Base-by-base conservation (phyloP, 2,888 invertebrate species). In the Arge pagana region DNA sequence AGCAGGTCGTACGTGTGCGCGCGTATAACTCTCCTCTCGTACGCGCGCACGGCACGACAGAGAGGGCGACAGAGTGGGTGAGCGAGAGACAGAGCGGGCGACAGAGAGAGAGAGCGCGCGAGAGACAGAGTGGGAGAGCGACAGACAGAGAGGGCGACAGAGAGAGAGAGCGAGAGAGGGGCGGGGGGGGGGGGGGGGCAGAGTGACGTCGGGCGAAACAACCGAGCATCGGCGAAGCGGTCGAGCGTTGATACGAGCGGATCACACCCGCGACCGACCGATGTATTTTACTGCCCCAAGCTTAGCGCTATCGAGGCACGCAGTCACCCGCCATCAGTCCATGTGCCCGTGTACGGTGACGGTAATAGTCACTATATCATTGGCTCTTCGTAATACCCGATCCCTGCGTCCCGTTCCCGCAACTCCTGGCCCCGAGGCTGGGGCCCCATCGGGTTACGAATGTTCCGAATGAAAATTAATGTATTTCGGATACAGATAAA, bases 281-380 rank as follows among this genome's bases (percentile, higher is more conserved):
- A 71, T 74, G 74, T 74, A 74, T 74, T 74, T 74, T 74, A 74
- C 72, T 72, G 72, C 71, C 72, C 56, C 70, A 74, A 73, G 74
- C 74, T 74, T 74, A 74, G 72, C 71, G 73, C 74, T 76, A 76
- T 76, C 74, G 74, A 74, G 70, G 74, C 74, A 74, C 70, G 71
- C 76, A 76, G 76, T 76, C 76, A 74, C 71, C 72, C 72, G 72
- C 73, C 76, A 76, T 76, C 76, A 76, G 73, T 76, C 75, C 69
- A 68, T 63, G 66, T 68, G 65, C 70, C 69, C 45, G 70, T 73
- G 73, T 72, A 72, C 70, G 74, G 70, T 74, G 75, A 76, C 75
- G 74, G 74, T 76, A 76, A 76, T 76, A 76, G 74, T 76, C 75
- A 74, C 73, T 76, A 75, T 76, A 76, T 76, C 76, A 75, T 76